Evolutionary conservation across 1,140 invertebrate genomes (phyloP).

Genomic region (Littorina saxatilis): DNA sequence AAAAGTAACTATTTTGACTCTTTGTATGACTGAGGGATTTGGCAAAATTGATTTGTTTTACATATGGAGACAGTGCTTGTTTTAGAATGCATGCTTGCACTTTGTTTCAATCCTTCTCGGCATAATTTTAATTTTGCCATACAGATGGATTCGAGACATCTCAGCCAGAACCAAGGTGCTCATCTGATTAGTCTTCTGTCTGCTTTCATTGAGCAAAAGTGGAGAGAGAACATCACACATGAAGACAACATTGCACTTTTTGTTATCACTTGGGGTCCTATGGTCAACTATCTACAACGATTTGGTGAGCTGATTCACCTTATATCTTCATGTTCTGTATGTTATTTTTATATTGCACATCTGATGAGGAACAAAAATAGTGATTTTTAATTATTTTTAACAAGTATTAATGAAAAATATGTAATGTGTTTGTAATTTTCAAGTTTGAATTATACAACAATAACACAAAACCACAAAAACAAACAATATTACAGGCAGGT

Average conservation of each 20-base stretch:
- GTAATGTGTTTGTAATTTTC: too few species aligned
- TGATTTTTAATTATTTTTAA: not conserved
- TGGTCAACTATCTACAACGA: constrained; percentile 23
- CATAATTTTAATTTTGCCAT: not conserved
- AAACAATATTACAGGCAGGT: too few species aligned
- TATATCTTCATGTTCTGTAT: too few species aligned
- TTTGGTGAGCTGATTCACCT: not conserved
- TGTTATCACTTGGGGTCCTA: constrained; percentile 2
- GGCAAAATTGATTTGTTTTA: too few species aligned
- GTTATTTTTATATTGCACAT: too few species aligned
- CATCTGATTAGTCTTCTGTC: constrained; percentile 21
- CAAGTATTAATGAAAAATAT: not conserved
- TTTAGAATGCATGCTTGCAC: too few species aligned
- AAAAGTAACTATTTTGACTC: too few species aligned
- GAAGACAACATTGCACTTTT: not conserved
- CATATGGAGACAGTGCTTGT: too few species aligned
- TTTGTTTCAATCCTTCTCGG: too few species aligned
- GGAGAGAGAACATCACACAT: not conserved
- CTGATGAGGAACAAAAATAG: not conserved
- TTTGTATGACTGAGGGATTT: too few species aligned
- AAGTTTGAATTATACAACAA: too few species aligned
- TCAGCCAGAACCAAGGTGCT: not conserved
- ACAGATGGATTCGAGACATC: not conserved
- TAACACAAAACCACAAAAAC: too few species aligned
- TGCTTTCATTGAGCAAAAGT: constrained; percentile 6